A percentile compares a stretch with the other conserved stretches of the same genome.
Evolutionary conservation across 1,140 invertebrate genomes (phyloP).

Genomic region (Caenorhabditis briggsae): DNA sequence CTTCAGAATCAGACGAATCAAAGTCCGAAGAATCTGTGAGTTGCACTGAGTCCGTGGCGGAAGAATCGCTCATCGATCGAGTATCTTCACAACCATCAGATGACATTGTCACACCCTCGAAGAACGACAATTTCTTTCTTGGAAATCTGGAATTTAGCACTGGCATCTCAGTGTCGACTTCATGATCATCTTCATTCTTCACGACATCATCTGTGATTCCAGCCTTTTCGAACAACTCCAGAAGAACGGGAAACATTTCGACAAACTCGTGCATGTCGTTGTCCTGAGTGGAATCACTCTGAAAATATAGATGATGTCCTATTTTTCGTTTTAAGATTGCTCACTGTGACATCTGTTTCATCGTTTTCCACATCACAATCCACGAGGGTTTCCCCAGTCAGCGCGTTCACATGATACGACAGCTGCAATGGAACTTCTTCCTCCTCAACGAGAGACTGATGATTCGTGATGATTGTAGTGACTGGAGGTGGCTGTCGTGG

Average conservation of each 20-base stretch:
- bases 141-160: not conserved
- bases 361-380: slow-evolving; percentile 7
- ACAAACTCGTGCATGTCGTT: slow-evolving; percentile 41
- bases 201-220: not conserved
- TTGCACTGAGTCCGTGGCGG: not conserved
- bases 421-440: slow-evolving; percentile 14
- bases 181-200: not conserved
- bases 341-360: not conserved
- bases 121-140: not conserved
- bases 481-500: not conserved
- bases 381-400: not conserved
- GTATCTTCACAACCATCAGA: slow-evolving; percentile 28
- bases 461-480: not conserved
- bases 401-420: not conserved
- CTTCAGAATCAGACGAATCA: not conserved
- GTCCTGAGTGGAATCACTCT: not conserved
- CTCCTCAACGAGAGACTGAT: slow-evolving; percentile 4
- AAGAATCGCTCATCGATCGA: slow-evolving; percentile 15
- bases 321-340: not conserved
- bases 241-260: slow-evolving; percentile 23
- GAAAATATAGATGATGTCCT: not conserved
- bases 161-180: slow-evolving; percentile 4
- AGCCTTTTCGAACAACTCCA: slow-evolving; percentile 40
- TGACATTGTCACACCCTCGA: slow-evolving; percentile 18
- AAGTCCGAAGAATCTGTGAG: slow-evolving; percentile 10